These are phyloP conservation scores for Struthidea cinerea DNA, from an alignment of 2,113 vertebrate genomes.

Conservation along the genomic window DNA sequence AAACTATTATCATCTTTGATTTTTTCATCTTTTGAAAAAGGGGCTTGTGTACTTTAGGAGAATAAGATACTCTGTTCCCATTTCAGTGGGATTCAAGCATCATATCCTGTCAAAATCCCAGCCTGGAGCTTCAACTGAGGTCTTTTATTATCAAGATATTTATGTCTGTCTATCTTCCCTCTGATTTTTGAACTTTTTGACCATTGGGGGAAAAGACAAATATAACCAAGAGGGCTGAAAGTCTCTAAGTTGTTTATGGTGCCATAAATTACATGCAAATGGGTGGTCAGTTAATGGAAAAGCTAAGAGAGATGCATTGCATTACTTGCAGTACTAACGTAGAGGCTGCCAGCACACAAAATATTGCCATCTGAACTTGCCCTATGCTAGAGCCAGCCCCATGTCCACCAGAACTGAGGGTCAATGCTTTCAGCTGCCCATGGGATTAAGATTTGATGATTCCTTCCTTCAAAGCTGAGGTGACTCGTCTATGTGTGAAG, in stretches of 20 bases:
- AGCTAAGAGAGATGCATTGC: neutral
- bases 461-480: neutral
- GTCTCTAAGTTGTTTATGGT: neutral
- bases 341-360: neutral
- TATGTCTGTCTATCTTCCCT: neutral
- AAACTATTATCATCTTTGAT: neutral
- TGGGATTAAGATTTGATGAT: neutral
- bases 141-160: neutral
- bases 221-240: neutral
- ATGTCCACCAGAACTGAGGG: neutral
- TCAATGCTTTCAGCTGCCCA: neutral
- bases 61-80: neutral
- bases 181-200: neutral
- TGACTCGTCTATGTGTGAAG: neutral
- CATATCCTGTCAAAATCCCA: neutral
- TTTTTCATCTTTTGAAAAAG: neutral
- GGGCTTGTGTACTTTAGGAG: neutral
- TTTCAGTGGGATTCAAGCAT: neutral
- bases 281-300: neutral
- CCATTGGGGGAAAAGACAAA: rapidly evolving
- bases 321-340: neutral
- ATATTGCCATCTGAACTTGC: neutral
- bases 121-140: neutral
- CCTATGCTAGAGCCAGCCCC: neutral
- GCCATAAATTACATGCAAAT: neutral